Conservation (phyloP, 2,888 invertebrate species). For the Zygogramma bicolorata region DNA sequence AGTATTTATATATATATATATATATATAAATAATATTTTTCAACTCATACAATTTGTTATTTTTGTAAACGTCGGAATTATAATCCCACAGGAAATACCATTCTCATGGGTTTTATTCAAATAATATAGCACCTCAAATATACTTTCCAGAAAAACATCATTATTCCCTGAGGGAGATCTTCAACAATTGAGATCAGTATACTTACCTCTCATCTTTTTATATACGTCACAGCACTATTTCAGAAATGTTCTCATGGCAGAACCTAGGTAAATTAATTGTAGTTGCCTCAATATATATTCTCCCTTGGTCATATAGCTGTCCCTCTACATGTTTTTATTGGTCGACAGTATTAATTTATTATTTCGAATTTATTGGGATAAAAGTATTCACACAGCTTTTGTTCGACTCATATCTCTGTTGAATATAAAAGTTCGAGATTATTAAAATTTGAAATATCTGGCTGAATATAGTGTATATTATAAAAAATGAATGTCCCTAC, state of each 20-base stretch:
- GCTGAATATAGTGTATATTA: constrained; percentile 13
- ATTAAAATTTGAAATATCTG: constrained; percentile 14
- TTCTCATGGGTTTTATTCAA: constrained; percentile 11
- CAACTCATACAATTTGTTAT: constrained; percentile 10
- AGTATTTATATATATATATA: too few relatives aligned
- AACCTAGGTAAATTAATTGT: not conserved
- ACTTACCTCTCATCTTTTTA: not conserved
- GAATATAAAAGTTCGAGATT: constrained; percentile 12
- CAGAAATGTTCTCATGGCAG: constrained; percentile 11
- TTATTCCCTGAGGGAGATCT: constrained; percentile 16
- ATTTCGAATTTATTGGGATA: constrained; percentile 5
- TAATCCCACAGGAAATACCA: constrained; percentile 17
- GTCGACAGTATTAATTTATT: constrained; percentile 2
- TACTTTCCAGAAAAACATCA: constrained; percentile 10
- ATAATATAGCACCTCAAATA: constrained; percentile 8
- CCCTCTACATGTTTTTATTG: constrained; percentile 12
- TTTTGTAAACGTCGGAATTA: constrained; percentile 11
- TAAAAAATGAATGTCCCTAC: constrained; percentile 9
- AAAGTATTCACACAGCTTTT: constrained; percentile 4
- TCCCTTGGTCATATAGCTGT: constrained; percentile 7
- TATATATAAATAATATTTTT: constrained; percentile 4
- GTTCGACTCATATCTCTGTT: constrained; percentile 20
- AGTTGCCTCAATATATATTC: not conserved
- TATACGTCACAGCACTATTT: constrained; percentile 3
- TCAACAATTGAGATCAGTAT: constrained; percentile 16